Conservation (phyloP, 2,888 invertebrate genomes). For the Dascillus cervinus region DNA sequence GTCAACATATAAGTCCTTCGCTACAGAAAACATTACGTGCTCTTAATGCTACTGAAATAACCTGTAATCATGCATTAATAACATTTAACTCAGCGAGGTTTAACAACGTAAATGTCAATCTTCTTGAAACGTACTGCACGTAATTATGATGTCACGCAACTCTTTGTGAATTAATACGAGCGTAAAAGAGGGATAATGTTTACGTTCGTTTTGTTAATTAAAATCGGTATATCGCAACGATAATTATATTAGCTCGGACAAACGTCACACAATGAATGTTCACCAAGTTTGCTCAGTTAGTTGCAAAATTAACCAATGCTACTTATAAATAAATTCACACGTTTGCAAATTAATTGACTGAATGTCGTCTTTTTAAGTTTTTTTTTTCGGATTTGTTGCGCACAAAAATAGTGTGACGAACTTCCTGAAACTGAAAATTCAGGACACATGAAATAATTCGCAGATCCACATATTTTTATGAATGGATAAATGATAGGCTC, state of each 20-base stretch:
- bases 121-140: conserved; percentile 18
- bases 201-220: conserved; percentile 15
- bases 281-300: conserved; percentile 9
- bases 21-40: conserved; percentile 18
- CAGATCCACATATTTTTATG: too few relatives aligned
- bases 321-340: neutral
- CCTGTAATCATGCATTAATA: conserved; percentile 32
- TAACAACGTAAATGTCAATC: conserved; percentile 29
- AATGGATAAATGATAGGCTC: too few relatives aligned
- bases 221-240: conserved; percentile 16
- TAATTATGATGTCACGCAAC: conserved; percentile 7
- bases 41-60: conserved; percentile 21
- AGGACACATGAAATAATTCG: too few relatives aligned
- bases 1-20: conserved; percentile 10
- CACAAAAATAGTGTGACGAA: too few relatives aligned
- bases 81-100: conserved; percentile 28
- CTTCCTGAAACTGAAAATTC: too few relatives aligned
- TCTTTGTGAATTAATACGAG: conserved; percentile 5
- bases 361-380: too few relatives aligned
- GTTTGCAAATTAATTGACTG: too few relatives aligned
- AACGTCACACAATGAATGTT: conserved; percentile 16
- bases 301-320: neutral
- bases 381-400: too few relatives aligned
- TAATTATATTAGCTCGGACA: conserved; percentile 18
- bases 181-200: conserved; percentile 7